A percentile compares a stretch with the other conserved stretches of the same genome.
Conservation (phyloP, 37 sponge, comb jelly and placozoan genomes). For the Spongia lamella region DNA sequence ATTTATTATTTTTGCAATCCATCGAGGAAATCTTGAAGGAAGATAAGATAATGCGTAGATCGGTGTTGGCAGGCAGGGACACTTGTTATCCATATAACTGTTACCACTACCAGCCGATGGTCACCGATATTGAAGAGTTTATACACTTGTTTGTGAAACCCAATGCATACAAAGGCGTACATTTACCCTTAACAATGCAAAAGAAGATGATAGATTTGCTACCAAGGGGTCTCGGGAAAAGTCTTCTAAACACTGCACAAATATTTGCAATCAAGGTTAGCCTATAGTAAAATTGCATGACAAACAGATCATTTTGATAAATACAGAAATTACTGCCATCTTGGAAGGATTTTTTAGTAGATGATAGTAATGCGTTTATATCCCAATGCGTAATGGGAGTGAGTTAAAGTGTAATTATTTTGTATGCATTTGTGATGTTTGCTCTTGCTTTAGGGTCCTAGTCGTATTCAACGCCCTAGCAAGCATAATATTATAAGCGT, state of each 20-base stretch:
- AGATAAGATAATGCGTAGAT: conserved; percentile 53
- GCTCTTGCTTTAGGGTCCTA: not conserved
- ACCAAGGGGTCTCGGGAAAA: conserved; percentile 65
- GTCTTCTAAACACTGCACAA: conserved; percentile 48
- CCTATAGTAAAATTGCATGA: not conserved
- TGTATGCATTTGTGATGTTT: too few species aligned
- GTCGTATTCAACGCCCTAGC: not conserved
- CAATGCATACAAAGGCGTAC: conserved; percentile 9
- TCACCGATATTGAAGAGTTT: conserved; percentile 27
- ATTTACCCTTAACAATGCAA: conserved; percentile 23
- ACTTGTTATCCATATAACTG: not conserved
- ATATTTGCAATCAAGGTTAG: conserved; percentile 40
- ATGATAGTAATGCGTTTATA: conserved; percentile 40
- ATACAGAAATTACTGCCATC: conserved; percentile 34
- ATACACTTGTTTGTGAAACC: conserved; percentile 38
- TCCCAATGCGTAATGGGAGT: conserved; percentile 36
- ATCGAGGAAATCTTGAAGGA: conserved; percentile 49
- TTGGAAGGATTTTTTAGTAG: conserved; percentile 47
- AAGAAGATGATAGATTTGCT: conserved; percentile 24
- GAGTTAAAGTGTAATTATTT: not conserved
- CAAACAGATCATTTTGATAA: not conserved
- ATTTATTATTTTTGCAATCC: conserved; percentile 67
- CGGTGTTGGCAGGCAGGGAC: conserved; percentile 24
- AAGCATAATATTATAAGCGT: not conserved
- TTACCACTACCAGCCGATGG: conserved; percentile 11